phyloP scores from a whole-genome alignment of 2,797 vertebrate species.

The Clamator glandarius region DNA sequence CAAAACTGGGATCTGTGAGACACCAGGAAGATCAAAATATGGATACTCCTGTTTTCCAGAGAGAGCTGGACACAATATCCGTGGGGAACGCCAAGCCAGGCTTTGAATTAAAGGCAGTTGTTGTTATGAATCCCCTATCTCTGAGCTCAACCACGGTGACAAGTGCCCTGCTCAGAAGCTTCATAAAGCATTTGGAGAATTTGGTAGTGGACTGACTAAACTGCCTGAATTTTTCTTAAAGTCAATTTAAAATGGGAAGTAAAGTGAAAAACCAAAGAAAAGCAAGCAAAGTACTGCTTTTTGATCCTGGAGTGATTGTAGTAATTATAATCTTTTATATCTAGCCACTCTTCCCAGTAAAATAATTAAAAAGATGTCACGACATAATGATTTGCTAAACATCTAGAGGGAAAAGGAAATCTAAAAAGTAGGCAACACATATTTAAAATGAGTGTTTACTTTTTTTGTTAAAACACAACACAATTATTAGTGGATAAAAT shows the following conservation, averaged over 20 bases:
- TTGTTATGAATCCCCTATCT: background rate
- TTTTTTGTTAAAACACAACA: conserved; percentile 38
- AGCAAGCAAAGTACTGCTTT: conserved; percentile 20
- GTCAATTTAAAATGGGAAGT: conserved; percentile 4
- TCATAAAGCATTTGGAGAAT: background rate
- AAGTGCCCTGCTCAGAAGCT: background rate
- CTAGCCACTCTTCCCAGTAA: background rate
- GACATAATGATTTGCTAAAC: conserved; percentile 40
- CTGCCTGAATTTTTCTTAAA: background rate
- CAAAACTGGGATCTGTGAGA: background rate
- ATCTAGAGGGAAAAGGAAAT: conserved; percentile 44
- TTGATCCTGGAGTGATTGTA: conserved; percentile 28
- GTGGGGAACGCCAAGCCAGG: background rate
- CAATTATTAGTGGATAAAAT: conserved; percentile 41
- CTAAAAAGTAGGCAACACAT: background rate
- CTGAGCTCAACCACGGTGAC: accelerated
- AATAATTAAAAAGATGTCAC: conserved; percentile 11
- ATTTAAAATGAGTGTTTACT: conserved; percentile 29
- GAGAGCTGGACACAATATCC: background rate
- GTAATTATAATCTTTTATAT: conserved; percentile 44
- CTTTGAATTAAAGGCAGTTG: conserved; percentile 9
- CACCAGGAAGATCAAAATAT: background rate
- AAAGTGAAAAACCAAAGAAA: conserved; percentile 49
- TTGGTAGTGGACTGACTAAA: background rate
- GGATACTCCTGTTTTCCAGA: background rate